A percentile compares a stretch with the other conserved stretches of the same genome.
Conservation (phyloP, 2,113 vertebrate genomes). For the Sorex fumeus region DNA sequence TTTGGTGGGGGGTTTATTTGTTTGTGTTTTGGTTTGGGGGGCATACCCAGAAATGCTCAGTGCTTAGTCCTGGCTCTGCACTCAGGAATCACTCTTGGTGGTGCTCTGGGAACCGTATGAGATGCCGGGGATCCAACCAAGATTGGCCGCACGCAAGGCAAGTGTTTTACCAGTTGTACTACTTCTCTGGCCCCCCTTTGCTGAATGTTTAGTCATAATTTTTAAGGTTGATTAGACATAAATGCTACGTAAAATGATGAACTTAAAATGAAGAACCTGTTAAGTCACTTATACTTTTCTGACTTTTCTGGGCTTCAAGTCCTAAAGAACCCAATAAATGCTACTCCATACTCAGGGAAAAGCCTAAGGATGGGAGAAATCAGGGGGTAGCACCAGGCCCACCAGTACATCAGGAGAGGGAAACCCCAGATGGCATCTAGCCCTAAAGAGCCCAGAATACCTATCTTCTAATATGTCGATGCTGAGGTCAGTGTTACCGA, state of each 20-base stretch:
- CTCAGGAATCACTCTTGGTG: too few species aligned
- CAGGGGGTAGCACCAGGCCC: too few species aligned
- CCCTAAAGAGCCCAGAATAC: background rate
- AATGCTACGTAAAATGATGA: background rate
- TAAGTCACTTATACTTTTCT: background rate
- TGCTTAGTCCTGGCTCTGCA: too few species aligned
- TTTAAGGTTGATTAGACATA: slow-evolving; percentile 14
- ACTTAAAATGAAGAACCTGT: background rate
- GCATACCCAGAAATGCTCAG: too few species aligned
- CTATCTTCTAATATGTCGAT: background rate
- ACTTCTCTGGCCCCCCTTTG: too few species aligned
- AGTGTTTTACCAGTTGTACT: too few species aligned
- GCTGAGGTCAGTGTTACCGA: background rate
- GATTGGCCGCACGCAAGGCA: too few species aligned
- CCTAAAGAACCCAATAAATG: too few species aligned
- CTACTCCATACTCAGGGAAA: background rate
- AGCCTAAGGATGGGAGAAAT: background rate
- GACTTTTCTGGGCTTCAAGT: background rate
- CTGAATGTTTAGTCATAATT: background rate
- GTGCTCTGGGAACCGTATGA: too few species aligned
- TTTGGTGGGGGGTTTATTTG: background rate
- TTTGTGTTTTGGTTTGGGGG: too few species aligned
- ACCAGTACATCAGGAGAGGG: background rate
- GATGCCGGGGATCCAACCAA: too few species aligned
- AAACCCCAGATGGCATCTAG: background rate